phyloP scores from a whole-genome alignment of 2,888 invertebrate species.

The Mantis religiosa region DNA sequence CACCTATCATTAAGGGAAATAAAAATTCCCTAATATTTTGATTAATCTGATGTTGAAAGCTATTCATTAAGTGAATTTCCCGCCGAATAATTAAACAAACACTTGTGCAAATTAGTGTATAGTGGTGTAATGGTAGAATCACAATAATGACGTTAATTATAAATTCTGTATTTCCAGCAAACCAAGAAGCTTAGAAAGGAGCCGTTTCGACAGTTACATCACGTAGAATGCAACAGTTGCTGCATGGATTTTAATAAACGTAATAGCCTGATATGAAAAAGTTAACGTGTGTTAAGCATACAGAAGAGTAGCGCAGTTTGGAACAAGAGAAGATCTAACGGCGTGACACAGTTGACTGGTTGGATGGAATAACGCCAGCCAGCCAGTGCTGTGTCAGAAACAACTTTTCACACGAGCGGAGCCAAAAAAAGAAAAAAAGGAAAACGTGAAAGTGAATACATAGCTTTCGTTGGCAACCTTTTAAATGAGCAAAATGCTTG shows the following conservation, averaged over 20 bases:
- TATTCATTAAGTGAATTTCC: too few relatives aligned
- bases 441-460: background rate
- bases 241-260: background rate
- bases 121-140: too few relatives aligned
- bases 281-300: background rate
- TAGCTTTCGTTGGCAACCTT: background rate
- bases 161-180: background rate
- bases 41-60: too few relatives aligned
- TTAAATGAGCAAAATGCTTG: background rate
- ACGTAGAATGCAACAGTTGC: background rate
- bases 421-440: background rate
- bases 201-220: background rate
- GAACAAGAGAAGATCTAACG: background rate
- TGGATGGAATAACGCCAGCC: background rate
- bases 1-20: too few relatives aligned
- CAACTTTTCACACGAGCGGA: background rate
- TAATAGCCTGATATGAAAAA: background rate
- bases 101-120: too few relatives aligned
- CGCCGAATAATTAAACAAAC: too few relatives aligned
- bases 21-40: too few relatives aligned
- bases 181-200: background rate
- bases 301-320: background rate
- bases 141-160: background rate
- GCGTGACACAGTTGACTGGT: background rate
- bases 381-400: background rate